Conservation (phyloP, 2,888 invertebrate genomes). For the Drosophila sordidula region DNA sequence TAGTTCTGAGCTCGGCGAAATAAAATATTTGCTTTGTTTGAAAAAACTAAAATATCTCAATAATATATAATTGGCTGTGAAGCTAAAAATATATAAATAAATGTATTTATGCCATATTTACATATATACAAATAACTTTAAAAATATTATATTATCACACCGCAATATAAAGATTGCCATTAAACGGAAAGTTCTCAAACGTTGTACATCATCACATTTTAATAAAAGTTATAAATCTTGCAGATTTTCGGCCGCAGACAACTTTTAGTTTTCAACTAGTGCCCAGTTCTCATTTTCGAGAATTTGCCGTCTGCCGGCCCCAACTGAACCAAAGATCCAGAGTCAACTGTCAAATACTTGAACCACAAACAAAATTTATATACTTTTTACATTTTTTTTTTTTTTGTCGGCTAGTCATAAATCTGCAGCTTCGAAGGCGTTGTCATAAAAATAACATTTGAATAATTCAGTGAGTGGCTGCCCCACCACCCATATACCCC, state of each 20-base stretch:
- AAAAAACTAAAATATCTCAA: too few species aligned
- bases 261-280: conserved; percentile 26
- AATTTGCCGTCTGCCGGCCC: conserved; percentile 2
- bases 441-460: conserved; percentile 62
- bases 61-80: too few species aligned
- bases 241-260: conserved; percentile 3
- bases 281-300: conserved; percentile 11
- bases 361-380: conserved; percentile 69
- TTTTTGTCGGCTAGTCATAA: conserved; percentile 51
- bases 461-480: conserved; percentile 42
- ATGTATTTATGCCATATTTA: too few species aligned
- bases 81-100: too few species aligned
- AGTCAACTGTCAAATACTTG: conserved; percentile 59
- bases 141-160: background rate
- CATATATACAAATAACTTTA: too few species aligned
- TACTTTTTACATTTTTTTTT: conserved; percentile 49
- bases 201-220: background rate
- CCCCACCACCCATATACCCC: background rate
- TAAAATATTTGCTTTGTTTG: too few species aligned
- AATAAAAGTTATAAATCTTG: conserved; percentile 28
- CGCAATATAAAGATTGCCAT: background rate
- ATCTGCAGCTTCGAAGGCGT: conserved; percentile 51
- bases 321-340: conserved; percentile 27
- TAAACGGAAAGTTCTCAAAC: background rate
- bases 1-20: too few species aligned